A percentile compares a stretch with the other conserved stretches of the same genome.
phyloP scores from a whole-genome alignment of 2,797 vertebrate genomes.

The Gymnothorax reevesii region DNA sequence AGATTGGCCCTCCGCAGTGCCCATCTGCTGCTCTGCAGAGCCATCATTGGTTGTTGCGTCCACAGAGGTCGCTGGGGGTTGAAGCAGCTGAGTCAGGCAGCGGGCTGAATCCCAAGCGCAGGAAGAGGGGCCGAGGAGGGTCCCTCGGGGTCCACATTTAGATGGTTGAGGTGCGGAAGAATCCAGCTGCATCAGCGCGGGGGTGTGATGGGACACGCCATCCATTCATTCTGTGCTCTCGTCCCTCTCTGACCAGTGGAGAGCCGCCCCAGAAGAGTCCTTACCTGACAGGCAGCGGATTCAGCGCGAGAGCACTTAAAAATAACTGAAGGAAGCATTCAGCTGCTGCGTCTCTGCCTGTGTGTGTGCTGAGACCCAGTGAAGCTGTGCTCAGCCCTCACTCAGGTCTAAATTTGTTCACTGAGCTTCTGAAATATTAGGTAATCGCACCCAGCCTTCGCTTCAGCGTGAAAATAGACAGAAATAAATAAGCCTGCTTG shows the following conservation, averaged over 20 bases:
- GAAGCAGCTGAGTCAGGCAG: conserved; percentile 15
- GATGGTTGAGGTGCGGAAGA: background rate
- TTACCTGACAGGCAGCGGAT: conserved; percentile 34
- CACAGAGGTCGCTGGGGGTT: conserved; percentile 41
- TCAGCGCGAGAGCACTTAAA: conserved; percentile 41
- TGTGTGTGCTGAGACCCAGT: conserved; percentile 29
- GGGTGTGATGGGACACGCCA: conserved; percentile 28
- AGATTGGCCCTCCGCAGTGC: conserved; percentile 38
- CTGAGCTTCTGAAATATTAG: conserved; percentile 34
- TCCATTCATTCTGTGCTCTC: conserved; percentile 16
- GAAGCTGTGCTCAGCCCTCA: conserved; percentile 37
- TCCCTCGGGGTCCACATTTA: background rate
- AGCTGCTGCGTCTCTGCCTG: conserved; percentile 27
- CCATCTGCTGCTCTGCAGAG: conserved; percentile 36
- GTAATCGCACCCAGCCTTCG: conserved; percentile 39
- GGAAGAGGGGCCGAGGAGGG: background rate
- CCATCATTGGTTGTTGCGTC: conserved; percentile 36
- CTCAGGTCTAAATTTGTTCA: conserved; percentile 46
- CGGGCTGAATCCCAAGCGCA: background rate
- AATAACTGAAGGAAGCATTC: conserved; percentile 44
- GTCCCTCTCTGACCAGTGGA: conserved; percentile 21
- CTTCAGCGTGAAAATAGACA: conserved; percentile 41
- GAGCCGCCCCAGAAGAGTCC: conserved; percentile 7
- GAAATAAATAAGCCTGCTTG: conserved; percentile 11
- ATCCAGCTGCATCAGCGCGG: conserved; percentile 21